Base-by-base conservation (phyloP, 2,888 invertebrate genomes). In the Drosophila nigricruria region DNA sequence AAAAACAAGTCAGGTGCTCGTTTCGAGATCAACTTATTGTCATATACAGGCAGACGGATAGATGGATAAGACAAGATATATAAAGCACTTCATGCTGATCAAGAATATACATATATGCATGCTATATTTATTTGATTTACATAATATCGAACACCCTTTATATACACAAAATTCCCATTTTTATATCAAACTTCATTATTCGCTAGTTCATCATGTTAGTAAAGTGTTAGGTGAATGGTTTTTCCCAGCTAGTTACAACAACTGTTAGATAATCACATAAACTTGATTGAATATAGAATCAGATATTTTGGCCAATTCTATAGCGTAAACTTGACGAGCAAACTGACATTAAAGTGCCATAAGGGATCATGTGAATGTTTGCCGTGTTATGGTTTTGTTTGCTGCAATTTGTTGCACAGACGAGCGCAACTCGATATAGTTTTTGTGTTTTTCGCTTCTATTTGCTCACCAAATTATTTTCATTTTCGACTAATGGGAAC, bases 401-500 rank as follows among this genome's bases (percentile, higher is more conserved):
- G n/a, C 20, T 20, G 27, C 38, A 47, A 42, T 58, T 62, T 70
- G 30, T 34, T 43, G 30, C 20, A 18, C 54, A 36, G 27, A n/a
- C 23, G 18, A 56, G 61, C 25, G 25, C 23, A 32, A 36, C 47
- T 45, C 27, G 32, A 30, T 43, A 43, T 47, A 23, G 27, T 57
- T 70, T 57, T 70, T 32, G 40, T 0, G 5, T 42, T 71, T 70
- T 16, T 23, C 20, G 30, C 18, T 27, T 40, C 9, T 36, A 63
- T 74, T 57, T 43, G 42, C 25, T 40, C n/a, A 40, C 12, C 42
- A 25, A 54, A 57, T 20, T 34, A 38, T 30, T 62, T 57, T 79
- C 60, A 78, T 64, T 58, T 64, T 36, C 57, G 38, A n/a, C 56
- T 70, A 89, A 89, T 81, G 82, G 59, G 82, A 89, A 75, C 79